Conservation (phyloP, 2,797 vertebrate genomes). For the Eupleurogrammus muticus region DNA sequence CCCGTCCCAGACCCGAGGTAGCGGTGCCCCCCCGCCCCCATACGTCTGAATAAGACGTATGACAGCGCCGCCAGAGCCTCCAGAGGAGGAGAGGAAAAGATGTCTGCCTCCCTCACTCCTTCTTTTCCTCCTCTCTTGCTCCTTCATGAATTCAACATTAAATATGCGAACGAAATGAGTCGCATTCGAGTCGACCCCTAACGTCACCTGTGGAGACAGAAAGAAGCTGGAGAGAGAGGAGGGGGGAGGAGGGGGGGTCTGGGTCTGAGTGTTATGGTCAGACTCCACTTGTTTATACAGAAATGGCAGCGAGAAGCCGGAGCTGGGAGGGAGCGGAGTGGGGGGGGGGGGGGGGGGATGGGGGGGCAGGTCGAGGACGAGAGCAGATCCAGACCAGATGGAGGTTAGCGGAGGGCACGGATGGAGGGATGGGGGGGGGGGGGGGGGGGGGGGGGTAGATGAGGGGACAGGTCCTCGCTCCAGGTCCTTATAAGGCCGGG, state of each 20-base stretch:
- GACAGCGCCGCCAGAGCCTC: conserved; percentile 48
- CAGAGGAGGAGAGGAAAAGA: conserved; percentile 36
- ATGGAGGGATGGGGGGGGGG: conserved; percentile 54
- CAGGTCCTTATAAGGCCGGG: conserved; percentile 78
- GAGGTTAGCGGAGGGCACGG: conserved; percentile 73
- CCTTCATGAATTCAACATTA: conserved; percentile 43
- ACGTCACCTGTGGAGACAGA: conserved; percentile 16
- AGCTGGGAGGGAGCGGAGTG: conserved; percentile 35
- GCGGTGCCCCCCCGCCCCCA: conserved; percentile 55
- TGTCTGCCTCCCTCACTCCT: conserved; percentile 14
- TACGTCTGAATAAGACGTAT: conserved; percentile 67
- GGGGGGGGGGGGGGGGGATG: conserved; percentile 2
- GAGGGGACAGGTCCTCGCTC: conserved; percentile 67
- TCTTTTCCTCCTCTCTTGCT: conserved; percentile 19
- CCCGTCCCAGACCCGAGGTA: conserved; percentile 62
- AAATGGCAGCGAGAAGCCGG: conserved; percentile 60
- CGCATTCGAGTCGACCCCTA: conserved; percentile 3
- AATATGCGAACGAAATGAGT: no score
- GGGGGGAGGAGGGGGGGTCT: background rate
- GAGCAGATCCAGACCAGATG: conserved; percentile 83
- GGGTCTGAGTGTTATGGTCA: conserved; percentile 75
- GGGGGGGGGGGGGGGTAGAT: conserved; percentile 39
- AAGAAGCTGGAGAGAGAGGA: background rate
- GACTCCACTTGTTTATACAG: conserved; percentile 80
- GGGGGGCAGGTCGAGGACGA: conserved; percentile 61